These are phyloP conservation scores for Doris montereyensis DNA, from an alignment of 2,888 invertebrate species.

Conservation along the genomic window DNA sequence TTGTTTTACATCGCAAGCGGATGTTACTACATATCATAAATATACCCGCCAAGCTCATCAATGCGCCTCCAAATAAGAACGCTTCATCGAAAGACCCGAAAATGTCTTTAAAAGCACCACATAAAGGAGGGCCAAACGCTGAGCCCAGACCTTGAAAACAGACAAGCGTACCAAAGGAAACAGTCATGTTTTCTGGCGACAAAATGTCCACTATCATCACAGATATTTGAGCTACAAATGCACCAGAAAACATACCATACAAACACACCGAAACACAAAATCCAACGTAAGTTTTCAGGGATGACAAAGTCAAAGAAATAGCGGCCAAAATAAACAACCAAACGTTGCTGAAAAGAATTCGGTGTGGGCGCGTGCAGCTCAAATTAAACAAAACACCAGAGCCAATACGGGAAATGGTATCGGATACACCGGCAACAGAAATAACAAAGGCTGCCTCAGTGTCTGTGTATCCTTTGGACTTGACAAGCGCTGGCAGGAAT, in stretches of 20 bases:
- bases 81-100: too few species aligned
- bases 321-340: slow-evolving; percentile 54
- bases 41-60: too few species aligned
- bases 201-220: slow-evolving; percentile 62
- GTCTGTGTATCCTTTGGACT: slow-evolving; percentile 49
- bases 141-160: slow-evolving; percentile 61
- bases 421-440: slow-evolving; percentile 57
- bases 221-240: slow-evolving; percentile 63
- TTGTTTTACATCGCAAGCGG: too few species aligned
- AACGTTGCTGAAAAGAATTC: slow-evolving; percentile 53
- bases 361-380: slow-evolving; percentile 49
- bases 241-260: slow-evolving; percentile 59
- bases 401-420: slow-evolving; percentile 51
- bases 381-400: slow-evolving; percentile 55
- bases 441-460: slow-evolving; percentile 55
- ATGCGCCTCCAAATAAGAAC: too few species aligned
- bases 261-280: slow-evolving; percentile 49
- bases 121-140: slow-evolving; percentile 61
- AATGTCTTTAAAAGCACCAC: too few species aligned
- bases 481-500: slow-evolving; percentile 59
- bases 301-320: slow-evolving; percentile 52
- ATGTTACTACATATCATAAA: too few species aligned
- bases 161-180: slow-evolving; percentile 59
- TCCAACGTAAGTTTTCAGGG: slow-evolving; percentile 44
- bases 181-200: slow-evolving; percentile 57